Percentiles rank a stretch among this genome's conserved stretches.
Conservation (phyloP, 92 coral and sea anemone species). For the Virgularia gustaviana region DNA sequence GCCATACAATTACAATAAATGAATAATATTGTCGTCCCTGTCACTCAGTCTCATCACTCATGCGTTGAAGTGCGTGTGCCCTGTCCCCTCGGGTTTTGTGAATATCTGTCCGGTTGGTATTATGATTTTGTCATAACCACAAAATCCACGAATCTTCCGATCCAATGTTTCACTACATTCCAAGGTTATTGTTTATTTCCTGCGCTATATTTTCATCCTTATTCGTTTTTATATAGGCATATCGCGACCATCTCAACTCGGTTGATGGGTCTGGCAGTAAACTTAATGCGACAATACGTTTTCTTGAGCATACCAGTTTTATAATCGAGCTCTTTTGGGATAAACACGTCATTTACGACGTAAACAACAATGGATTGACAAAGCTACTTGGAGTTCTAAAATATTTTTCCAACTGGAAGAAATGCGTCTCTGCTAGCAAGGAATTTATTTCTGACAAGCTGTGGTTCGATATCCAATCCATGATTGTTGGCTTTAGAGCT, state of each 20-base stretch:
- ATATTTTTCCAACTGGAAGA: neutral
- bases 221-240: neutral
- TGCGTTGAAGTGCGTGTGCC: too few species aligned
- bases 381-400: neutral
- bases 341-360: neutral
- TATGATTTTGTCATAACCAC: too few species aligned
- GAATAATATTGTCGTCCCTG: too few species aligned
- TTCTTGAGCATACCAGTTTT: slow-evolving; percentile 4
- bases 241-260: neutral
- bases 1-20: too few species aligned
- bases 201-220: too few species aligned
- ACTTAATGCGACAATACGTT: neutral
- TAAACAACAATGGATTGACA: neutral
- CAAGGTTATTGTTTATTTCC: too few species aligned
- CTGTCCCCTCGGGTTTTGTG: too few species aligned
- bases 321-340: slow-evolving; percentile 8
- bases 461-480: slow-evolving; percentile 50
- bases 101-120: too few species aligned
- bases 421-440: slow-evolving; percentile 4
- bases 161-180: too few species aligned
- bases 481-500: slow-evolving; percentile 4
- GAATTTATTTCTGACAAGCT: slow-evolving; percentile 49
- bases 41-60: too few species aligned
- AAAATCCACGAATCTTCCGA: too few species aligned
- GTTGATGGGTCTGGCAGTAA: neutral